Conservation (phyloP, 2,113 vertebrate species). For the Arizona elegans region DNA sequence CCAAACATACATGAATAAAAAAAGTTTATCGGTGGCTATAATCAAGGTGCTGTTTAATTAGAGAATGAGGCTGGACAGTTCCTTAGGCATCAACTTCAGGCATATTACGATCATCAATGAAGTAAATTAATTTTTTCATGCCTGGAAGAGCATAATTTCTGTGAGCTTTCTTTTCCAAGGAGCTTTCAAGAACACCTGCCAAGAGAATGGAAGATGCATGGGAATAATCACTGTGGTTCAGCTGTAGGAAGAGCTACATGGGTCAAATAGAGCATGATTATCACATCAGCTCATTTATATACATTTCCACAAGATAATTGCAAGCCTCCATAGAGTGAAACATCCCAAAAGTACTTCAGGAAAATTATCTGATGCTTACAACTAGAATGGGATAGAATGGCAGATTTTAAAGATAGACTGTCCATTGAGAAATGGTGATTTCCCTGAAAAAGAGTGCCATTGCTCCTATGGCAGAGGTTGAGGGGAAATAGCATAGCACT, state of each 20-base stretch:
- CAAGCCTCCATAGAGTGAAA: background rate
- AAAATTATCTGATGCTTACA: background rate
- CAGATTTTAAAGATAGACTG: background rate
- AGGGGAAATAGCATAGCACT: background rate
- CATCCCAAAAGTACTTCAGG: background rate
- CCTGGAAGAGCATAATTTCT: slow-evolving; percentile 75
- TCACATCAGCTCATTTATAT: background rate
- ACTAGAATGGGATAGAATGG: background rate
- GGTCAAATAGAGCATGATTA: background rate
- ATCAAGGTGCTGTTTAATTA: slow-evolving; percentile 78
- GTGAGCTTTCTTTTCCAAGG: slow-evolving; percentile 77
- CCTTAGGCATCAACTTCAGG: slow-evolving; percentile 73
- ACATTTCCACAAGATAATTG: background rate
- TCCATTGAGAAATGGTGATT: background rate
- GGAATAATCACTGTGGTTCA: slow-evolving; percentile 12
- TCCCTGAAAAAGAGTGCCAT: background rate
- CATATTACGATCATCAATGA: slow-evolving; percentile 80
- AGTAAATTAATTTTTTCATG: slow-evolving; percentile 79
- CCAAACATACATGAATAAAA: background rate
- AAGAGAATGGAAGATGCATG: slow-evolving; percentile 26
- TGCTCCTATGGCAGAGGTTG: background rate
- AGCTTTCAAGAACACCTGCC: slow-evolving; percentile 76
- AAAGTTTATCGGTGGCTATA: slow-evolving; percentile 71
- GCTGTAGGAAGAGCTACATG: background rate
- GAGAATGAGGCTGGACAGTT: slow-evolving; percentile 75